Conservation (phyloP, 2,888 invertebrate species). For the Scaptodrosophila latifasciaeformis region DNA sequence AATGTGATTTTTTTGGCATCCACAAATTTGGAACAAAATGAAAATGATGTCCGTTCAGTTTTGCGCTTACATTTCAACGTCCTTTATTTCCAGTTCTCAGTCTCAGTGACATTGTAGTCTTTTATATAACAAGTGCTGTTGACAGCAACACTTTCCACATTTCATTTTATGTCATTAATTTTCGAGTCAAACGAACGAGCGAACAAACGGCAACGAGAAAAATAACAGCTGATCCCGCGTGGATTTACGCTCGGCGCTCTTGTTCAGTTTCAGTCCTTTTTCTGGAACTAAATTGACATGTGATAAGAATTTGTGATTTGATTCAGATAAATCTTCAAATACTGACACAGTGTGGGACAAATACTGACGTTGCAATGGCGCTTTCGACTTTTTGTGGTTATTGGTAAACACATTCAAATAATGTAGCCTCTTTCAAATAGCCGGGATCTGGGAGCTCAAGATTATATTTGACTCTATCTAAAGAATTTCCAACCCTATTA, state of each 20-base stretch:
- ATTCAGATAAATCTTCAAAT: constrained; percentile 41
- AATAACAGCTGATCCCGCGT: constrained; percentile 57
- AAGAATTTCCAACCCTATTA: constrained; percentile 14
- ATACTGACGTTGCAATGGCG: background rate
- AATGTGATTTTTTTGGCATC: no score
- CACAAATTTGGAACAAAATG: no score
- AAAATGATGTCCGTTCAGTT: constrained; percentile 3
- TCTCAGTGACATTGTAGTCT: constrained; percentile 19
- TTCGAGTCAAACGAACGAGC: constrained; percentile 47
- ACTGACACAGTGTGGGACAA: constrained; percentile 5
- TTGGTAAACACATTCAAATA: background rate
- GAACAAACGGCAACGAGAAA: constrained; percentile 60
- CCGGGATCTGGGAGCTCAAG: constrained; percentile 7
- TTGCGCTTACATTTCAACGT: no score
- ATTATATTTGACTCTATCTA: constrained; percentile 10
- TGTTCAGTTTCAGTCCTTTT: constrained; percentile 34
- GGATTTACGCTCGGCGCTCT: constrained; percentile 39
- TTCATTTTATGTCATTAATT: constrained; percentile 62
- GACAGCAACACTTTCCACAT: constrained; percentile 62
- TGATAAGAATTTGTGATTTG: constrained; percentile 48
- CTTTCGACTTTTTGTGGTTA: background rate
- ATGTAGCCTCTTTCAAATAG: background rate
- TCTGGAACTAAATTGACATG: constrained; percentile 62
- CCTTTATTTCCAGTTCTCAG: no score
- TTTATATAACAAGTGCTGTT: constrained; percentile 61